phyloP scores from a whole-genome alignment of 2,113 vertebrate species.

The Cochlearius cochlearius region DNA sequence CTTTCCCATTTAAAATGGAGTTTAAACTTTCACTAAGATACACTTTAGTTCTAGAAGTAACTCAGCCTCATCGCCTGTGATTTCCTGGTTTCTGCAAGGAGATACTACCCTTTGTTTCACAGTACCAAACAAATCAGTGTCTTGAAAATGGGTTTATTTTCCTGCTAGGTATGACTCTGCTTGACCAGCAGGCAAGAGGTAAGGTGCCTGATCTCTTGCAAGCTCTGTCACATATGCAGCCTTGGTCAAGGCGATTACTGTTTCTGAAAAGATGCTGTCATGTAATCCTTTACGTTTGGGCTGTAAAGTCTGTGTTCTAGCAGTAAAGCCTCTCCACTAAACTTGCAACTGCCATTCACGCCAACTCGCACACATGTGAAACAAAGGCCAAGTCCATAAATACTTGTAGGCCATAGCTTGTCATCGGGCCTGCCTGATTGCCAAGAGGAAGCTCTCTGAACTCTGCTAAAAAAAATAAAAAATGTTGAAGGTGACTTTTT shows the following conservation, averaged over 20 bases:
- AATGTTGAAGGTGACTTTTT: background rate
- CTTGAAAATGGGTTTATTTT: background rate
- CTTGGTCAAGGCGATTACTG: rapidly evolving
- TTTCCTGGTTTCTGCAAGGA: background rate
- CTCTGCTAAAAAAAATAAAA: background rate
- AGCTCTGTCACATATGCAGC: background rate
- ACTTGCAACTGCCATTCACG: background rate
- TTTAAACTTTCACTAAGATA: background rate
- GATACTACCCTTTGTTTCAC: rapidly evolving
- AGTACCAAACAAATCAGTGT: background rate
- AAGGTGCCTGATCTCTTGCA: background rate
- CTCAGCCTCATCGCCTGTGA: rapidly evolving
- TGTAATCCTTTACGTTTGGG: background rate
- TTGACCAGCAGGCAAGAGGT: background rate
- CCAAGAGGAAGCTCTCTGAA: background rate
- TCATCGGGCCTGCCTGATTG: background rate
- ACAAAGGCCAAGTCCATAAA: background rate
- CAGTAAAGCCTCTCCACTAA: background rate
- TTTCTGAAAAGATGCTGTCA: background rate
- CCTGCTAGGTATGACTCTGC: background rate
- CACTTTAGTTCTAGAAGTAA: background rate
- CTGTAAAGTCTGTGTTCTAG: background rate
- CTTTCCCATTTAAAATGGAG: background rate
- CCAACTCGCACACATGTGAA: background rate
- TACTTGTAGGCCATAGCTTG: background rate